These are phyloP conservation scores for Lordiphosa clarofinis DNA, from an alignment of 1,140 invertebrate species.

Conservation along the genomic window DNA sequence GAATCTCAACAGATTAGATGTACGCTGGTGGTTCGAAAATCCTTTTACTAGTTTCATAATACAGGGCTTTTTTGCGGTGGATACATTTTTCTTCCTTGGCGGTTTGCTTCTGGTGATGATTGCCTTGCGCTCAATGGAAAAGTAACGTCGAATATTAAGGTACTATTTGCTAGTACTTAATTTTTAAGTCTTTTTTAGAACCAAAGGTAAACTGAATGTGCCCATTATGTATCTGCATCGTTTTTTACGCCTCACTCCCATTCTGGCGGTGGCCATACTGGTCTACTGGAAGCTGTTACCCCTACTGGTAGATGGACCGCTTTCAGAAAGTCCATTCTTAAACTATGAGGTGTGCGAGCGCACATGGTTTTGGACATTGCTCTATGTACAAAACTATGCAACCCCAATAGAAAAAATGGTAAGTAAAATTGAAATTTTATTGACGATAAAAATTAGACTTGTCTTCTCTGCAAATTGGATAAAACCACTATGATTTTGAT, in stretches of 20 bases:
- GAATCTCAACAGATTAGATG: slow-evolving; percentile 24
- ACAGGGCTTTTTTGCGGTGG: slow-evolving; percentile 46
- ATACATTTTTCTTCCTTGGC: slow-evolving; percentile 61
- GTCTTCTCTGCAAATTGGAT: too few relatives aligned
- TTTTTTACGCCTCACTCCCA: slow-evolving; percentile 48
- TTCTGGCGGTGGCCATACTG: slow-evolving; percentile 39
- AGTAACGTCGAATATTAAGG: slow-evolving; percentile 10
- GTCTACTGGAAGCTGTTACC: slow-evolving; percentile 29
- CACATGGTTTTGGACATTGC: slow-evolving; percentile 43
- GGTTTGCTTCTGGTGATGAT: slow-evolving; percentile 45
- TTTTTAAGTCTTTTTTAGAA: slow-evolving; percentile 4
- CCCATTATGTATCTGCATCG: slow-evolving; percentile 64
- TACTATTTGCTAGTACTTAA: too few relatives aligned
- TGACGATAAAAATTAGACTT: too few relatives aligned
- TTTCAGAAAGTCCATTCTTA: neutral
- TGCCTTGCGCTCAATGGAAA: slow-evolving; percentile 39
- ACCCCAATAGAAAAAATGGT: neutral
- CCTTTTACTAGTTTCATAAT: slow-evolving; percentile 32
- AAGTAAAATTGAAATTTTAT: neutral
- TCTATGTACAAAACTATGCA: slow-evolving; percentile 58
- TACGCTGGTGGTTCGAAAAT: slow-evolving; percentile 20
- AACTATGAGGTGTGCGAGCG: slow-evolving; percentile 35
- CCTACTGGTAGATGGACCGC: slow-evolving; percentile 26
- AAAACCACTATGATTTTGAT: too few relatives aligned
- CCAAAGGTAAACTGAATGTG: slow-evolving; percentile 47